Evolutionary conservation across 2,888 invertebrate genomes (phyloP).

Genomic region (Ochropleura leucogaster): DNA sequence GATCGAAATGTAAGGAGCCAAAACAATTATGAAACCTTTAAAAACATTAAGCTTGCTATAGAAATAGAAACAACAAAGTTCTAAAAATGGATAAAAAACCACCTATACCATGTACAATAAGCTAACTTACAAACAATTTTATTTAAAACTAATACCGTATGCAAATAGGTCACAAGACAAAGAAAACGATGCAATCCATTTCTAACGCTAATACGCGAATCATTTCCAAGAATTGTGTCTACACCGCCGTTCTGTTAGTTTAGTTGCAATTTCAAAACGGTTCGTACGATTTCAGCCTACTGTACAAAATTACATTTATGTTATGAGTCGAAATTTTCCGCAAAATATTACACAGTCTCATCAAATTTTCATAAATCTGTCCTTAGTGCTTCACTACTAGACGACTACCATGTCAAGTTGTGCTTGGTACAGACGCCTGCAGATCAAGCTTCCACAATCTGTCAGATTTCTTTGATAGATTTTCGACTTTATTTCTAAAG

Average conservation of each 20-base stretch:
- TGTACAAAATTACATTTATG: neutral
- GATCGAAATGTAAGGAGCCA: no score
- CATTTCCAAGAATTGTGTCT: constrained; percentile 10
- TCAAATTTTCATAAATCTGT: neutral
- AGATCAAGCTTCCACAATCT: no score
- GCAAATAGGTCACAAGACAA: constrained; percentile 22
- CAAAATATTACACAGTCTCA: neutral
- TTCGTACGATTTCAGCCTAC: neutral
- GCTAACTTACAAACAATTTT: neutral
- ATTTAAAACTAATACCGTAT: constrained; percentile 18
- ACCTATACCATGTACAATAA: neutral
- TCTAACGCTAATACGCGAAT: neutral
- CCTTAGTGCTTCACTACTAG: neutral
- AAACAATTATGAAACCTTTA: no score
- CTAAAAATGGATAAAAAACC: neutral
- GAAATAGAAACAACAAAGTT: neutral
- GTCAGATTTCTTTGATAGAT: no score
- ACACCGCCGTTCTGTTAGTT: neutral
- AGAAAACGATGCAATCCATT: constrained; percentile 27
- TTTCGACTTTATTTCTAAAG: no score
- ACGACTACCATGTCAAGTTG: no score
- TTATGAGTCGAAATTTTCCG: neutral
- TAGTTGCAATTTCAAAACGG: neutral
- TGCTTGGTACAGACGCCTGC: no score
- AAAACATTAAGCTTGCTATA: no score